These are phyloP conservation scores for Emmelina monodactyla DNA, from an alignment of 2,888 invertebrate genomes.

Conservation along the genomic window DNA sequence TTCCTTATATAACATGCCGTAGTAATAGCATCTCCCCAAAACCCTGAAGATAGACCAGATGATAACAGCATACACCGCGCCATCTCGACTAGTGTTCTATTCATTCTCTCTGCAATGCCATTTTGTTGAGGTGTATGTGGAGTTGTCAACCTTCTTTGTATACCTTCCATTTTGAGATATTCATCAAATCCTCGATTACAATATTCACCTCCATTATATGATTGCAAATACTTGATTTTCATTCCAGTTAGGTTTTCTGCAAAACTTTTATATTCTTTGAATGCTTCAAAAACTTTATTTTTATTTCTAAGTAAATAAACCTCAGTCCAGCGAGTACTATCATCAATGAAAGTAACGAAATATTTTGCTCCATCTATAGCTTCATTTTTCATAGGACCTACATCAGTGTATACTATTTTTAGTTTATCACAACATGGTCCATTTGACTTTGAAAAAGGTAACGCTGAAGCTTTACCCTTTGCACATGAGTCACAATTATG, in stretches of 20 bases:
- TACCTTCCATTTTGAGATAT: slow-evolving; percentile 6
- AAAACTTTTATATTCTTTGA: slow-evolving; percentile 10
- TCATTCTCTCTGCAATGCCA: slow-evolving; percentile 3
- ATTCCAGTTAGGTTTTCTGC: slow-evolving; percentile 8
- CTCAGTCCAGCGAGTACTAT: slow-evolving; percentile 11
- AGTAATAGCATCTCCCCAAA: slow-evolving; percentile 5
- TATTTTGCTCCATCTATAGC: slow-evolving; percentile 8
- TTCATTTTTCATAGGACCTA: slow-evolving; percentile 11
- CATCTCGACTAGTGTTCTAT: slow-evolving; percentile 7
- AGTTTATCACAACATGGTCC: slow-evolving; percentile 5
- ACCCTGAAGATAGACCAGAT: slow-evolving; percentile 2
- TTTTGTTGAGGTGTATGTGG: slow-evolving; percentile 5
- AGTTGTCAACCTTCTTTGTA: slow-evolving; percentile 5
- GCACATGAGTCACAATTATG: slow-evolving; percentile 7
- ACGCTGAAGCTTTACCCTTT: slow-evolving; percentile 5
- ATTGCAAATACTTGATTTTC: slow-evolving; percentile 11
- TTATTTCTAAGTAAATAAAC: slow-evolving; percentile 10
- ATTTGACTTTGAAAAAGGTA: slow-evolving; percentile 5
- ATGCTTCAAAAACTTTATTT: slow-evolving; percentile 9
- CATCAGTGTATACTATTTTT: slow-evolving; percentile 8
- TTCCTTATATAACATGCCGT: slow-evolving; percentile 3
- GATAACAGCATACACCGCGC: slow-evolving; percentile 5
- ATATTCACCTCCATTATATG: slow-evolving; percentile 11
- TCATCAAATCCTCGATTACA: slow-evolving; percentile 8
- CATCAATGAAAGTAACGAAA: slow-evolving; percentile 13